Evolutionary conservation across 2,113 vertebrate genomes (phyloP).

Genomic region (Neodon shergylaensis): DNA sequence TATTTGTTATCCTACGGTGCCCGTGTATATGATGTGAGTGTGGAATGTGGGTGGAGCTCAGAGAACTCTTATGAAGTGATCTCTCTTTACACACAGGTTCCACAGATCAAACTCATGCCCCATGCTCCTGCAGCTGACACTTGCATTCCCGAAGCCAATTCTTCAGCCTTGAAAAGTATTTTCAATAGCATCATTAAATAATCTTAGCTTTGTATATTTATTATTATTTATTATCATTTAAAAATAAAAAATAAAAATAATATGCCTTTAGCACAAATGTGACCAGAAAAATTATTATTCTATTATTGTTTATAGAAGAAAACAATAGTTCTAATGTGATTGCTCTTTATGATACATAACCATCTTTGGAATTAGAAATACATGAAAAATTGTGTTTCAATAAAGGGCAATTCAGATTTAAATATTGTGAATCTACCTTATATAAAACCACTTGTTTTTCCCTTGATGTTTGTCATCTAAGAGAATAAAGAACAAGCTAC

Average conservation of each 20-base stretch:
- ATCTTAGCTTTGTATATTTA: background rate
- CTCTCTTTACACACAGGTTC: background rate
- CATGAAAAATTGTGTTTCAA: background rate
- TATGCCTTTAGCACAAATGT: background rate
- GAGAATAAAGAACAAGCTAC: background rate
- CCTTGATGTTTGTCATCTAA: background rate
- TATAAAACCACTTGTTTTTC: background rate
- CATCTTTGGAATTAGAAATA: background rate
- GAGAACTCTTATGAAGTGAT: background rate
- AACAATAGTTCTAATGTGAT: background rate
- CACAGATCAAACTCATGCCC: no score
- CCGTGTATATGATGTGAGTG: background rate
- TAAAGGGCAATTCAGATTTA: conserved; percentile 1
- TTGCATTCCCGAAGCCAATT: background rate
- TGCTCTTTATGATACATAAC: background rate
- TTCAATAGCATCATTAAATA: background rate
- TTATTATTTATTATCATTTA: background rate
- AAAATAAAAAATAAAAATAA: background rate
- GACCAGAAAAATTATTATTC: background rate
- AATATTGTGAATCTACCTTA: background rate
- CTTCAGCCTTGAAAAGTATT: background rate
- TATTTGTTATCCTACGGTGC: background rate
- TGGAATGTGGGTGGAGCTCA: no score
- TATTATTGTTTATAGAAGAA: background rate
- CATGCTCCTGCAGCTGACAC: no score